Evolutionary conservation across 2,888 invertebrate genomes (phyloP).

Genomic region (Lepeophtheirus nordmannii): DNA sequence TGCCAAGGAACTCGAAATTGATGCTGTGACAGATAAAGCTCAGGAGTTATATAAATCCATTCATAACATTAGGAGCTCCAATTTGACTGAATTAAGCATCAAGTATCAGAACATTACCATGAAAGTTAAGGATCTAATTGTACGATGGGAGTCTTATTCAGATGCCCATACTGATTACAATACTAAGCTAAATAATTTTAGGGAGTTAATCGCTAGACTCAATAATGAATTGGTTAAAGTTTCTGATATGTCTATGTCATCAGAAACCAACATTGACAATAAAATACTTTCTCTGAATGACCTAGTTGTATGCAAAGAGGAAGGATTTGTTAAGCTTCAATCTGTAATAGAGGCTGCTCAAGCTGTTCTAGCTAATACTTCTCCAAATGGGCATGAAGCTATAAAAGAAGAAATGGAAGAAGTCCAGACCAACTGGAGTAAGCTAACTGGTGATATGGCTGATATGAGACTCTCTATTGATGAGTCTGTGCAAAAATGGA

Average conservation of each 20-base stretch:
- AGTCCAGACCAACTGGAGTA: conserved; percentile 79
- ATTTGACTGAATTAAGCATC: conserved; percentile 73
- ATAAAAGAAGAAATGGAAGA: conserved; percentile 66
- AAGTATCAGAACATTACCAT: conserved; percentile 79
- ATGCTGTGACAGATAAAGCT: conserved; percentile 75
- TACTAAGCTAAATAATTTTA: conserved; percentile 58
- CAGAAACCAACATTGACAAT: conserved; percentile 67
- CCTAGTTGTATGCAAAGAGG: conserved; percentile 73
- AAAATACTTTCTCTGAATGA: conserved; percentile 72
- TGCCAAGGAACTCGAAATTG: conserved; percentile 79
- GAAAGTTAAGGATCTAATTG: conserved; percentile 74
- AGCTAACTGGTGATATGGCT: conserved; percentile 66
- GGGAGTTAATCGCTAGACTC: conserved; percentile 65
- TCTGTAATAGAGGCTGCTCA: conserved; percentile 78
- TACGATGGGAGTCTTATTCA: conserved; percentile 82
- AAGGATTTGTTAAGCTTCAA: conserved; percentile 75
- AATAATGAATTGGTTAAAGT: conserved; percentile 71
- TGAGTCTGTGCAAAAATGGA: conserved; percentile 78
- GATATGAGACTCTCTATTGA: conserved; percentile 74
- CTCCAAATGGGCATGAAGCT: conserved; percentile 65
- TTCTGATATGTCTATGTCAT: conserved; percentile 60
- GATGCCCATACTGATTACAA: conserved; percentile 73
- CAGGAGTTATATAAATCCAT: conserved; percentile 63
- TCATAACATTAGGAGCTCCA: conserved; percentile 52
- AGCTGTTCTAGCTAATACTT: conserved; percentile 73